Evolutionary conservation across 2,113 vertebrate genomes (phyloP).

Genomic region (Hydrochoerus hydrochaeris): DNA sequence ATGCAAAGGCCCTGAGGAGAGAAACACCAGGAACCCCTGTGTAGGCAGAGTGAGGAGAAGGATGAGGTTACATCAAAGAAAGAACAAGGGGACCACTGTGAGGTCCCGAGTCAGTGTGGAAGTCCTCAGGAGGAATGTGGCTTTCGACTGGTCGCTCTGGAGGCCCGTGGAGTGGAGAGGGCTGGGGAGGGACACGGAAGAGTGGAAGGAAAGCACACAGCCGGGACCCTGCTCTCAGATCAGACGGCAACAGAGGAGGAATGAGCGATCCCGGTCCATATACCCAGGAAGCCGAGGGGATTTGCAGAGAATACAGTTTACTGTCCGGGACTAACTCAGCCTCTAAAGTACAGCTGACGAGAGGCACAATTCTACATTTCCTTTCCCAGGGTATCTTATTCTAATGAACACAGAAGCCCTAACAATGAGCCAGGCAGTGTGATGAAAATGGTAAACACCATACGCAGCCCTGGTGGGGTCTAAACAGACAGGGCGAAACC

Average conservation of each 20-base stretch:
- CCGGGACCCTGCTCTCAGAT: rapidly evolving
- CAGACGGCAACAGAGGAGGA: neutral
- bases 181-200: neutral
- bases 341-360: neutral
- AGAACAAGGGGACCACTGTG: rapidly evolving
- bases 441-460: neutral
- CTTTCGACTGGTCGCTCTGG: neutral
- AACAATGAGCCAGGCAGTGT: neutral
- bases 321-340: neutral
- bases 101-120: rapidly evolving
- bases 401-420: conserved; percentile 9
- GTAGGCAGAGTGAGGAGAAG: neutral
- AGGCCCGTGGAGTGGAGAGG: neutral
- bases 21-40: neutral
- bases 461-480: neutral
- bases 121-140: neutral
- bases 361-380: neutral
- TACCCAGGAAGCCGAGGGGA: neutral
- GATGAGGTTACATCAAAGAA: neutral
- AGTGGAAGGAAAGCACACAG: neutral
- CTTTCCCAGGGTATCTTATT: conserved; percentile 72
- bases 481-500: neutral
- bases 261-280: rapidly evolving
- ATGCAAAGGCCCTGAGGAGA: neutral
- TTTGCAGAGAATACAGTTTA: neutral